Evolutionary conservation across 2,797 vertebrate genomes (phyloP), one percentile per base, ranked within the genome.

Genomic region (Threskiornis aethiopicus): DNA sequence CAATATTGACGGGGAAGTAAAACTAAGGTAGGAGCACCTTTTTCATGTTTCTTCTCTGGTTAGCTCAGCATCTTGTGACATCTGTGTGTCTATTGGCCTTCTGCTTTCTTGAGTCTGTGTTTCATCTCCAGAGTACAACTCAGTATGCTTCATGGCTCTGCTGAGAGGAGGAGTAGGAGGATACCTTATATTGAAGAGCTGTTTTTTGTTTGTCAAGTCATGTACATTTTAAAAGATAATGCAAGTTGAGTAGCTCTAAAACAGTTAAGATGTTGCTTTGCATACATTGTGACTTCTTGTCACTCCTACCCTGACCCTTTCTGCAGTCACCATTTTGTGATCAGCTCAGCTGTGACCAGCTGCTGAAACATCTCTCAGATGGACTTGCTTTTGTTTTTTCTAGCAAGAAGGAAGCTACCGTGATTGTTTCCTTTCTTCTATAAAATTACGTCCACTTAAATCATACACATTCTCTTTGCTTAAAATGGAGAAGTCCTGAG

Each of bases 41-140:
- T 70, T 91, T 44, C 16, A 26, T 1, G 0, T 42, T 24, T 31
- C 59, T 75, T 13, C 42, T 73, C 35, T 46, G 35, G 41, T 71
- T 87, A 93, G 33, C 49, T 83, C 26, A 42, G 41, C 11, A 18
- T 15, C 25, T 55, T 91, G 31, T 52, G 47, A 54, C 64, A 80
- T 61, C 84, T 75, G 33, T 87, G 22, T 18, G 67, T 20, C 75
- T 91, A 1, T 20, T 54, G 21, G 42, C 8, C 10, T 77, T 54
- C 93, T 93, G 65, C 91, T 97, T 97, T 96, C 93, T 95, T 58
- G 59, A 96, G 96, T 91, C 93, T 89, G 39, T 89, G 86, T 84
- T 97, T 98, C 96, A 84, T 97, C 84, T 81, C 59, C 44, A 49
- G 26, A 69, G 22, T 33, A 35, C 62, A 79, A 64, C 49, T 59